These are phyloP conservation scores for Gymnopithys bicolor DNA, from an alignment of 2,797 vertebrate genomes.

Conservation along the genomic window DNA sequence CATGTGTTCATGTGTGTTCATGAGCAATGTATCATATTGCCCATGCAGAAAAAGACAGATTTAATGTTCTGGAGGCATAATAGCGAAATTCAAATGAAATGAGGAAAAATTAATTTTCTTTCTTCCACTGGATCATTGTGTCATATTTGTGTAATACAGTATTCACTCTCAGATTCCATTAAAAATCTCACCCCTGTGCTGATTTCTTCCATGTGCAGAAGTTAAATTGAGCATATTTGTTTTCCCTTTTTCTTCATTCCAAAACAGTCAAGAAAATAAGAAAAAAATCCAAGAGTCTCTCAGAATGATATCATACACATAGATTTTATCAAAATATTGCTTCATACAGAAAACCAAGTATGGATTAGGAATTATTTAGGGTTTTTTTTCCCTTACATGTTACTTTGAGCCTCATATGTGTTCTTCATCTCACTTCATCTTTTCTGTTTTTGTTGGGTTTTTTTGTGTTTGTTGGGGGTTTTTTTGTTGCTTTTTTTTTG, in stretches of 20 bases:
- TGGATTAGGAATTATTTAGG: neutral
- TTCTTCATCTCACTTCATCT: neutral
- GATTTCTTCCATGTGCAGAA: neutral
- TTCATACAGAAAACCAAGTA: neutral
- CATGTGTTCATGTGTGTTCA: neutral
- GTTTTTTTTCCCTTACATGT: neutral
- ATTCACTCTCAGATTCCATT: neutral
- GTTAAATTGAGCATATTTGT: neutral
- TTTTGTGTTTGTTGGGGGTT: no score
- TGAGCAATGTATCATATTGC: neutral
- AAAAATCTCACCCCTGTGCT: neutral
- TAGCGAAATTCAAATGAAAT: neutral
- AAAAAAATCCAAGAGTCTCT: neutral
- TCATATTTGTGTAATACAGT: neutral
- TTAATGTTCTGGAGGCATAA: neutral
- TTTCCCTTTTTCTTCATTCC: neutral
- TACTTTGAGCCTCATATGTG: neutral
- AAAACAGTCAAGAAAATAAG: neutral
- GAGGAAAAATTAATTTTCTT: neutral
- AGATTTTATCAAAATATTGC: neutral
- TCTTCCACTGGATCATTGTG: neutral
- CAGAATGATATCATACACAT: accelerated
- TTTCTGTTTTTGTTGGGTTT: neutral
- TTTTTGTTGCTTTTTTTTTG: neutral
- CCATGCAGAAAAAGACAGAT: neutral